Base-by-base conservation (phyloP, 92 coral and sea anemone species). In the Epizoanthus rinbou region DNA sequence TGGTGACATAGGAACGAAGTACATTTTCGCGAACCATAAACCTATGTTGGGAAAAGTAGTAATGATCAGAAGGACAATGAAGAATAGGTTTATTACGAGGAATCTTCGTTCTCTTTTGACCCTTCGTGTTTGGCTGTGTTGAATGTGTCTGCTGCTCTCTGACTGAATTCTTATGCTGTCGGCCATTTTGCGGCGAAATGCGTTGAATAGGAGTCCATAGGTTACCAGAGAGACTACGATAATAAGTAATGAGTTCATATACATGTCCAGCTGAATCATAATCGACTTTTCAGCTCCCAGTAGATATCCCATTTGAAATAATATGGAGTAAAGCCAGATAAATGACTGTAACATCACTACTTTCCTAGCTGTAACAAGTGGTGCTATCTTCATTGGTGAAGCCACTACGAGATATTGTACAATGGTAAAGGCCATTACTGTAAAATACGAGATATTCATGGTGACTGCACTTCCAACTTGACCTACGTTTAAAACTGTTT, bases 101-200 rank as follows among this genome's bases (percentile, higher is more conserved):
- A 75, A 75, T 28, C 58, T 75, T 8, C 80, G 80, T 62, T 75
- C 67, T 15, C 57, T 13, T 0, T 75, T 65, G 37, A 75, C 23
- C 5, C 80, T 18, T 57, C 80, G 66, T 43, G 80, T 18, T 23
- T 75, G 68, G 52, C 80, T 75, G 23, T 75, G 39, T 1, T 39
- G 57, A 67, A 18, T 19, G 15, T 75, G 80, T 54, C 53, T 75
- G 28, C 67, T 75, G 67, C 80, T 75, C 53, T 75, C 80, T 6
- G 80, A 75, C 53, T 75, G 80, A 22, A 75, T 50, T 28, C 39
- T 41, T 14, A 57, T 54, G 28, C 80, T 75, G 25, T 75, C 16
- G 22, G 80, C 80, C 80, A 75, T 75, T 75, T 75, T 75, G 58
- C 80, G 80, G 54, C 80, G 80, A 75, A 75, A 75, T 21, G 67